phyloP scores from a whole-genome alignment of 2,113 vertebrate genomes.

The Chaetorhynchus papuensis region DNA sequence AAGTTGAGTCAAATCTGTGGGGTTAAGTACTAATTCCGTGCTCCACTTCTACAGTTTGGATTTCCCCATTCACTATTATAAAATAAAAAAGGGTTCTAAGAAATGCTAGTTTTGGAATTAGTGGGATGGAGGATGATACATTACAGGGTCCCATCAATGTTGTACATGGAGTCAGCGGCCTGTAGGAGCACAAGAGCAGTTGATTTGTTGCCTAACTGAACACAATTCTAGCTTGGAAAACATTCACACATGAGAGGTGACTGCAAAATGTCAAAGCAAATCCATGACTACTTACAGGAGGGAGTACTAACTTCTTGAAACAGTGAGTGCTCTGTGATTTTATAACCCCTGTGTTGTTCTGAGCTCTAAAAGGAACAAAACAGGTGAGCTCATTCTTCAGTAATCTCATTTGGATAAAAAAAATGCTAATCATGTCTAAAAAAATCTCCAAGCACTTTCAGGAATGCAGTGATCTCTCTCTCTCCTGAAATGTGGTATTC shows the following conservation, averaged over 20 bases:
- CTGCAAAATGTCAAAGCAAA: neutral
- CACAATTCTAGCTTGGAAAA: neutral
- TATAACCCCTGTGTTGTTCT: neutral
- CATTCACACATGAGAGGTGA: neutral
- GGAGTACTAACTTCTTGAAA: neutral
- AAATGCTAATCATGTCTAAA: constrained; percentile 12
- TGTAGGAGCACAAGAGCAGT: neutral
- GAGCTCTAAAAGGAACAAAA: constrained; percentile 28
- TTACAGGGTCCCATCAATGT: rapidly evolving
- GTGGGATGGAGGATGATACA: neutral
- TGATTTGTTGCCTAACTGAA: neutral
- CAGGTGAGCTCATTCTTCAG: constrained; percentile 34
- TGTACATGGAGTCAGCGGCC: neutral
- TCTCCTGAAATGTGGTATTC: neutral
- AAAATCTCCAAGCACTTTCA: neutral
- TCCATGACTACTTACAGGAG: neutral
- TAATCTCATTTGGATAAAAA: neutral
- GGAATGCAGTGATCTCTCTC: neutral
- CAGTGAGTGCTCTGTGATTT: neutral
- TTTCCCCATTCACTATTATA: neutral
- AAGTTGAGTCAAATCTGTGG: neutral
- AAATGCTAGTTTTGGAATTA: neutral
- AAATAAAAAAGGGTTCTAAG: neutral
- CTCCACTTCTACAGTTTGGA: neutral
- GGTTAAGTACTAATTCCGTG: neutral